Evolutionary conservation across 1,140 invertebrate species (phyloP).

Genomic region (Agraylea sexmaculata): DNA sequence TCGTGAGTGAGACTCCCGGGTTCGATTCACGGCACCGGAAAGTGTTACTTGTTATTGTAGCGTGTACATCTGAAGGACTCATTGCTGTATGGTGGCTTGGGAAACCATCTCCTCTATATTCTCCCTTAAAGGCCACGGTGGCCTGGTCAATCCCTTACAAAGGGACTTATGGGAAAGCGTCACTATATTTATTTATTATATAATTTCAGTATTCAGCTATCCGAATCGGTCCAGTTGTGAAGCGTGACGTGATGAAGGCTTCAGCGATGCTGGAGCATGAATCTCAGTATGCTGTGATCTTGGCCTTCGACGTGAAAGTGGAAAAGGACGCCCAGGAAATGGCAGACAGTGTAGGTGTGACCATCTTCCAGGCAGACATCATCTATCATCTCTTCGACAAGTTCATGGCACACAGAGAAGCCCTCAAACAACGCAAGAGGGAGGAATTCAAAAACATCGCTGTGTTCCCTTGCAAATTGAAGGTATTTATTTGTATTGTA

Average conservation of each 20-base stretch:
- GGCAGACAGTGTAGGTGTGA: slow-evolving; percentile 87
- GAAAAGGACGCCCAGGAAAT: slow-evolving; percentile 95
- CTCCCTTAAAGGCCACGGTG: too few relatives aligned
- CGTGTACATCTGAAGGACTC: too few relatives aligned
- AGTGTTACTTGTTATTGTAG: background rate
- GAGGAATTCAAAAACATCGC: slow-evolving; percentile 94
- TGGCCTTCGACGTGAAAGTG: slow-evolving; percentile 98
- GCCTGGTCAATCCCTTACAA: too few relatives aligned
- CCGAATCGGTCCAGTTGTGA: slow-evolving; percentile 98
- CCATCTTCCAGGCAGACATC: slow-evolving; percentile 98
- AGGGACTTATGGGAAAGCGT: too few relatives aligned
- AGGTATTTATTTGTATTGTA: slow-evolving; percentile 42
- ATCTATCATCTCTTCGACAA: slow-evolving; percentile 99
- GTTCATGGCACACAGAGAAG: slow-evolving; percentile 90
- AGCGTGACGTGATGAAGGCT: slow-evolving; percentile 98
- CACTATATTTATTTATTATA: too few relatives aligned
- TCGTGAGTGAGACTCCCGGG: too few relatives aligned
- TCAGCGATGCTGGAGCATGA: slow-evolving; percentile 99
- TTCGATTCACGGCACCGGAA: too few relatives aligned
- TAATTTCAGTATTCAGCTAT: slow-evolving; percentile 88
- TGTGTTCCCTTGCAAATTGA: slow-evolving; percentile 95
- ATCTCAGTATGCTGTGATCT: slow-evolving; percentile 92
- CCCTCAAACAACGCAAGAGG: slow-evolving; percentile 84
- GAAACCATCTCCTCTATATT: too few relatives aligned
- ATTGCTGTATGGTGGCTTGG: too few relatives aligned